Evolutionary conservation across 1,140 invertebrate genomes (phyloP).

Genomic region (Nephila pilipes): DNA sequence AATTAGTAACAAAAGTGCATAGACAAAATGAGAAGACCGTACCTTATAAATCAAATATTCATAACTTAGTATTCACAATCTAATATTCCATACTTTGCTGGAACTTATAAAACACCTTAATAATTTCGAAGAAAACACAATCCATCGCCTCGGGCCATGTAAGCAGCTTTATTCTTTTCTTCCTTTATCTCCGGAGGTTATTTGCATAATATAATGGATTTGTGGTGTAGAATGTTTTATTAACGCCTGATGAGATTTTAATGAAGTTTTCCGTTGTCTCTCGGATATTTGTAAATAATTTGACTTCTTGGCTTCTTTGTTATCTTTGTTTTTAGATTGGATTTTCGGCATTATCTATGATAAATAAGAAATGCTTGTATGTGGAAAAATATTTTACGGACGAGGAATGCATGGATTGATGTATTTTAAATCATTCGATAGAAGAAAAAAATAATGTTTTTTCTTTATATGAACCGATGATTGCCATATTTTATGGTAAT

Average conservation of each 20-base stretch:
- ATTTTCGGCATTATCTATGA: no score
- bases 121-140: neutral
- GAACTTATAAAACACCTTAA: neutral
- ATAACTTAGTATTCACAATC: neutral
- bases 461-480: no score
- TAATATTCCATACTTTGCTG: neutral
- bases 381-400: no score
- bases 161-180: neutral
- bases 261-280: constrained; percentile 8
- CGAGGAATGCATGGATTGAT: no score
- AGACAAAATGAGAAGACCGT: no score
- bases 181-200: neutral
- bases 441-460: no score
- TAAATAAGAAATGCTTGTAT: no score
- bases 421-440: no score
- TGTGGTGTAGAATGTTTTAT: neutral
- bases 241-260: constrained; percentile 22
- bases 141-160: neutral
- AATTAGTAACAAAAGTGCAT: no score
- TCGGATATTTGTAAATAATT: neutral
- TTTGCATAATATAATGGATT: constrained; percentile 12
- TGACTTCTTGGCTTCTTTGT: neutral
- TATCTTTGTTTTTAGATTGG: neutral
- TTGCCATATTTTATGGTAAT: no score
- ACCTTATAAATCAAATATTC: neutral